Conservation (phyloP, 2,888 invertebrate species). For the Coelinius sp. region DNA sequence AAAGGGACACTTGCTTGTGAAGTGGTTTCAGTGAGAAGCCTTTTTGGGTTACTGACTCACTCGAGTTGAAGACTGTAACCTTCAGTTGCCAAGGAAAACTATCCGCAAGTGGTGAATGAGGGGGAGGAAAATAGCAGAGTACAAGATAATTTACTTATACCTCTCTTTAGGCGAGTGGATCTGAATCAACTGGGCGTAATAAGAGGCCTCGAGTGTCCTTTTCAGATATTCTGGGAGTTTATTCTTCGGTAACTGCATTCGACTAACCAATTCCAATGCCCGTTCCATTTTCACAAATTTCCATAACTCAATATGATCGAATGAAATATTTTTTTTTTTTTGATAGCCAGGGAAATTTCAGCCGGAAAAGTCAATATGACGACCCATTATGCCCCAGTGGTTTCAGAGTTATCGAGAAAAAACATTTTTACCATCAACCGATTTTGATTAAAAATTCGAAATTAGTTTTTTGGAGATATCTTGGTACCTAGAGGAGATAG, state of each 20-base stretch:
- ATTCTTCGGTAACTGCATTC: neutral
- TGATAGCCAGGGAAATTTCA: neutral
- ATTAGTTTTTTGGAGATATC: neutral
- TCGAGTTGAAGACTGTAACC: conserved; percentile 5
- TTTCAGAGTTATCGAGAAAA: too few species aligned
- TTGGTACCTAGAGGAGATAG: neutral
- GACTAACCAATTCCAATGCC: neutral
- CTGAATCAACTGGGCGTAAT: conserved; percentile 20
- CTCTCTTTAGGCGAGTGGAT: conserved; percentile 20
- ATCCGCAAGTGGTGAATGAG: neutral
- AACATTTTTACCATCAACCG: neutral
- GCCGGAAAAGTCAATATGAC: too few species aligned
- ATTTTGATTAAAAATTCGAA: neutral
- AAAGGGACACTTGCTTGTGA: conserved; percentile 2
- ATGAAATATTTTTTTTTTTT: neutral
- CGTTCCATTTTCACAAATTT: too few species aligned
- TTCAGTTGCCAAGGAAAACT: conserved; percentile 11
- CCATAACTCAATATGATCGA: neutral
- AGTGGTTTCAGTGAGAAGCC: neutral
- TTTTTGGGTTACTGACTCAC: conserved; percentile 4
- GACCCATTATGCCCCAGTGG: too few species aligned
- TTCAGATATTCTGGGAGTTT: neutral
- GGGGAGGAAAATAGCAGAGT: neutral
- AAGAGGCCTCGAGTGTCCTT: conserved; percentile 20
- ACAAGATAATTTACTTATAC: conserved; percentile 33